Conservation (phyloP, 2,113 vertebrate species). For the Leptodactylus fuscus region DNA sequence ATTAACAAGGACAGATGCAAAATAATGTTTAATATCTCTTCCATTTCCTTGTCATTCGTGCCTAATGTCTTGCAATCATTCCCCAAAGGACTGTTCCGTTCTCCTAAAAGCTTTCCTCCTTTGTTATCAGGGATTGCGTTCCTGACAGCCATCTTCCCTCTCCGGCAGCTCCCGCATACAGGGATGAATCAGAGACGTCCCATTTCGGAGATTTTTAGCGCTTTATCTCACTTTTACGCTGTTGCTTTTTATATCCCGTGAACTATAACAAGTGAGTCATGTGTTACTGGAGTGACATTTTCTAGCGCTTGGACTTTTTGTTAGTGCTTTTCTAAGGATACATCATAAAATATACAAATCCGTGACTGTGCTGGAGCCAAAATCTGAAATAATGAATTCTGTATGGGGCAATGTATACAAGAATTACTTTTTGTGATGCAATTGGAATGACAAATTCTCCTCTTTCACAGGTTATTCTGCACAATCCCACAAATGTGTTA, state of each 20-base stretch:
- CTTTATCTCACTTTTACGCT: slow-evolving; percentile 6
- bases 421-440: not conserved
- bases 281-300: slow-evolving; percentile 19
- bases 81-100: slow-evolving; percentile 47
- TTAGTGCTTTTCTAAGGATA: not conserved
- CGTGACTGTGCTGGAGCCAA: not conserved
- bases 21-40: slow-evolving; percentile 56
- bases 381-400: slow-evolving; percentile 20
- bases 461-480: not conserved
- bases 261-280: slow-evolving; percentile 25
- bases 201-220: slow-evolving; percentile 13
- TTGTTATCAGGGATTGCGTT: slow-evolving; percentile 23
- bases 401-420: not conserved
- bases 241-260: slow-evolving; percentile 12
- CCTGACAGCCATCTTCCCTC: slow-evolving; percentile 33
- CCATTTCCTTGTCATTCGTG: slow-evolving; percentile 52
- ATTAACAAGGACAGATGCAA: slow-evolving; percentile 64
- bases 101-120: slow-evolving; percentile 57
- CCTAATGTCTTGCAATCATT: slow-evolving; percentile 58
- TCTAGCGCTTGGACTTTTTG: not conserved
- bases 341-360: slow-evolving; percentile 7
- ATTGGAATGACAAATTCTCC: not conserved
- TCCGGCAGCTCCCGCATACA: not conserved
- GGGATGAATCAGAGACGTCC: slow-evolving; percentile 20
- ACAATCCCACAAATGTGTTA: not conserved